Percentiles rank a stretch among this genome's conserved stretches.
Conservation (phyloP, 2,797 vertebrate species). For the Channa striata region DNA sequence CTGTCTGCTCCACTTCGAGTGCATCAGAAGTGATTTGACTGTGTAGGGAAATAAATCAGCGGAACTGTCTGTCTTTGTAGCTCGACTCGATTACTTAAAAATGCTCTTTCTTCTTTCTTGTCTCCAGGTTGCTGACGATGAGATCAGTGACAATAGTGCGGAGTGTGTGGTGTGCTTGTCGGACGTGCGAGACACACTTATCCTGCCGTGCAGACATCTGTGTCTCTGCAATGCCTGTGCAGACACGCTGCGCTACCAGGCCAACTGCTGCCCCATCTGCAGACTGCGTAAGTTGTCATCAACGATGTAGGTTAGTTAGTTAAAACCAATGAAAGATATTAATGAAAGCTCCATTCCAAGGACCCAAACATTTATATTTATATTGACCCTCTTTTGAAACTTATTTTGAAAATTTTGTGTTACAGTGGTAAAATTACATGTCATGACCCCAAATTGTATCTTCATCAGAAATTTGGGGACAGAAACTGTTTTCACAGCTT, state of each 20-base stretch:
- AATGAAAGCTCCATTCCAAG: background rate
- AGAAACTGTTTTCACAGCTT: too few relatives aligned
- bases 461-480: too few relatives aligned
- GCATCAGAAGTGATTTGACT: constrained; percentile 6
- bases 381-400: background rate
- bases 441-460: background rate
- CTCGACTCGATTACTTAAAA: background rate
- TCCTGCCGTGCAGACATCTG: constrained; percentile 95
- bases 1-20: constrained; percentile 1
- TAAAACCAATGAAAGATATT: too few relatives aligned
- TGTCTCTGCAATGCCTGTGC: constrained; percentile 96
- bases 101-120: background rate
- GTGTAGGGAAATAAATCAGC: background rate
- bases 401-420: too few relatives aligned
- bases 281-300: constrained; percentile 89
- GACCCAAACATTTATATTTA: too few relatives aligned
- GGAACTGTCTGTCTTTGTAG: background rate
- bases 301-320: too few relatives aligned
- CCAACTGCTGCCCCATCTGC: constrained; percentile 98
- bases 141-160: constrained; percentile 97
- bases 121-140: constrained; percentile 92
- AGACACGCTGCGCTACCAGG: constrained; percentile 96
- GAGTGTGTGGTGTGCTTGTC: constrained; percentile 99
- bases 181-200: constrained; percentile 95
- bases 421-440: background rate